These are phyloP conservation scores for Euphydryas editha DNA, from an alignment of 2,888 invertebrate genomes.

Conservation along the genomic window DNA sequence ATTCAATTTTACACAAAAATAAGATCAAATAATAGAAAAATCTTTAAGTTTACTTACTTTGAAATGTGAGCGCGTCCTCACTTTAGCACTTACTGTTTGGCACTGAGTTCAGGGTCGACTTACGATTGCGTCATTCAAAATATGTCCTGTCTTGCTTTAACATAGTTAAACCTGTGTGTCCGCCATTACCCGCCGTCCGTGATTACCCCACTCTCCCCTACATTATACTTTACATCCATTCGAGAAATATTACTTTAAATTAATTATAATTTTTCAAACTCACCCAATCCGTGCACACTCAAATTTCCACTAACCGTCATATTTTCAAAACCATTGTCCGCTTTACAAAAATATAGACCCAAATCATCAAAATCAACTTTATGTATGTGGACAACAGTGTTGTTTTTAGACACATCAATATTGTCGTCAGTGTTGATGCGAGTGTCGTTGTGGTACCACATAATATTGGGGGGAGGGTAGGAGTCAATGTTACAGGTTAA, in stretches of 20 bases:
- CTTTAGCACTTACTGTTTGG: too few relatives aligned
- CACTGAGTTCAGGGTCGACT: too few relatives aligned
- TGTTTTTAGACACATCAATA: slow-evolving; percentile 12
- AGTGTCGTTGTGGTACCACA: slow-evolving; percentile 69
- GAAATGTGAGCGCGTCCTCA: too few relatives aligned
- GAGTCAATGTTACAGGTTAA: slow-evolving; percentile 58
- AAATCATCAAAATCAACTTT: slow-evolving; percentile 61
- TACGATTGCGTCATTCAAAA: too few relatives aligned
- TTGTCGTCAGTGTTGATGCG: slow-evolving; percentile 41
- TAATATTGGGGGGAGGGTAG: slow-evolving; percentile 51
- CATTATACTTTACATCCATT: too few relatives aligned
- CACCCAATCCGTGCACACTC: slow-evolving; percentile 64
- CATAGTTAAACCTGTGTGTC: too few relatives aligned
- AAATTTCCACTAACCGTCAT: slow-evolving; percentile 56
- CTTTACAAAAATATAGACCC: slow-evolving; percentile 81
- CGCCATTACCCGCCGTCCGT: too few relatives aligned
- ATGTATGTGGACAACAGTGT: slow-evolving; percentile 52
- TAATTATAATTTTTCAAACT: slow-evolving; percentile 36
- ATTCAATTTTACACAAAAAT: too few relatives aligned
- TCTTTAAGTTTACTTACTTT: too few relatives aligned
- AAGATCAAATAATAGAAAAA: too few relatives aligned
- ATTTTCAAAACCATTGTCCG: slow-evolving; percentile 73
- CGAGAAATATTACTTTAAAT: background rate
- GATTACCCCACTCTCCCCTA: too few relatives aligned
- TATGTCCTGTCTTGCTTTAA: too few relatives aligned